Percentiles rank a stretch among this genome's conserved stretches.
These are phyloP conservation scores for Drosophila albomicans DNA, from an alignment of 1,140 invertebrate genomes.

Conservation along the genomic window DNA sequence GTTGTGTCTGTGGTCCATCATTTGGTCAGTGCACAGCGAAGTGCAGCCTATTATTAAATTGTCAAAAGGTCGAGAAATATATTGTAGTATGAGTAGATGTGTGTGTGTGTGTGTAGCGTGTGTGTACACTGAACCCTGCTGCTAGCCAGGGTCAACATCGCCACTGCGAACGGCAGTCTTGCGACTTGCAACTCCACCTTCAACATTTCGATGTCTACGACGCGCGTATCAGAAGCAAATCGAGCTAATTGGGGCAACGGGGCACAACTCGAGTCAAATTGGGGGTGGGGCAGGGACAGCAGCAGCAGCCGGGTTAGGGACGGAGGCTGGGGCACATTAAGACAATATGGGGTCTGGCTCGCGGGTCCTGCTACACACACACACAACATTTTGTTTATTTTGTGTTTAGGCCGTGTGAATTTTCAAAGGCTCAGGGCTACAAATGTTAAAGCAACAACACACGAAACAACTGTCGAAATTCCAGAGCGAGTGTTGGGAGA, in stretches of 20 bases:
- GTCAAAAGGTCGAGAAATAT: constrained; percentile 84
- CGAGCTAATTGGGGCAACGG: constrained; percentile 82
- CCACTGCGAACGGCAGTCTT: constrained; percentile 13
- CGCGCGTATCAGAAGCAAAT: constrained; percentile 84
- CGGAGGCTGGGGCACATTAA: constrained; percentile 66
- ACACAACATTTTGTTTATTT: constrained; percentile 80
- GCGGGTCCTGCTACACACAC: constrained; percentile 26
- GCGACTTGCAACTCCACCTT: constrained; percentile 20
- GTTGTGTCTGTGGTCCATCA: constrained; percentile 58
- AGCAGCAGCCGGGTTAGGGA: constrained; percentile 40
- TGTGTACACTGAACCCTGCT: constrained; percentile 32
- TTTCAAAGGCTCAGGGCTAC: constrained; percentile 81
- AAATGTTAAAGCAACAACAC: constrained; percentile 28
- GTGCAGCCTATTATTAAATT: constrained; percentile 84
- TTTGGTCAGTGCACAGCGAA: constrained; percentile 66
- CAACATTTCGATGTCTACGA: constrained; percentile 54
- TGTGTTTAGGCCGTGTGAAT: constrained; percentile 81
- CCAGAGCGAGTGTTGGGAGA: constrained; percentile 30
- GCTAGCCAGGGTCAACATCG: constrained; percentile 43
- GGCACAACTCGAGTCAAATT: constrained; percentile 29
- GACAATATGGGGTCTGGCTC: constrained; percentile 64
- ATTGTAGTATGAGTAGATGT: constrained; percentile 27
- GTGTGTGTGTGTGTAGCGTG: constrained; percentile 12
- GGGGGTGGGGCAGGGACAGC: constrained; percentile 25
- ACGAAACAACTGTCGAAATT: constrained; percentile 72